Base-by-base conservation (phyloP, 30 jellyfish, hydroid and myxozoan species). In the Mastigias papua region DNA sequence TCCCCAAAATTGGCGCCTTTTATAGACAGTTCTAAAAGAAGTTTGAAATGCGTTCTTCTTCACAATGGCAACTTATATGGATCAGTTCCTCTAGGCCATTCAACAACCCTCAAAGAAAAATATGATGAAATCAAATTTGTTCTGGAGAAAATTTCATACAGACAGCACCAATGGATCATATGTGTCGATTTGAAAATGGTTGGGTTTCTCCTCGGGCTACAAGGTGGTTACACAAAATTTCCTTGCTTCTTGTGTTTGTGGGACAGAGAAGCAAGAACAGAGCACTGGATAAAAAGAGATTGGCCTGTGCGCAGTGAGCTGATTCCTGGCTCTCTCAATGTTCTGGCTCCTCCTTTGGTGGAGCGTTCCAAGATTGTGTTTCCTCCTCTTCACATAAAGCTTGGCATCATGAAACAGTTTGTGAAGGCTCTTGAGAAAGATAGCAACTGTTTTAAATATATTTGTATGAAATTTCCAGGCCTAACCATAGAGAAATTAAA, bases 211-310 rank as follows among this genome's bases (percentile, higher is more conserved):
- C 80, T 46, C 28, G 89, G 86, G 20, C 89, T 20, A 62, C 89
- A 78, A 27, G 25, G 66, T 54, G 62, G 86, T 30, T 78, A 42
- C 46, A 78, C 89, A 48, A 78, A 78, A 58, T 78, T n/a, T 54
- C 89, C 89, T 5, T 78, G 89, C 60, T 78, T 78, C 22, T 86
- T 28, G 17, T 61, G 30, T n/a, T 9, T n/a, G 10, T 61, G 27
- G 49, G 27, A 67, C 6, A 42, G 54, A 8, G 13, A 15, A 42
- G 54, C 54, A 8, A 42, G 54, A 42, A 8, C 7, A 42, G 54
- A 42, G 54, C 54, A 42, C 13, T 42, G 54, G 54, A 15, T 15
- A 42, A 8, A 42, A 15, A 42, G 13, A 42, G 54, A 42, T 4
- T 42, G 54, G 54, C 54, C 54, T 4, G 13, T 42, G 7, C 7